These are phyloP conservation scores for Rhinolophus sinicus DNA, from an alignment of 2,113 vertebrate species.

Conservation along the genomic window DNA sequence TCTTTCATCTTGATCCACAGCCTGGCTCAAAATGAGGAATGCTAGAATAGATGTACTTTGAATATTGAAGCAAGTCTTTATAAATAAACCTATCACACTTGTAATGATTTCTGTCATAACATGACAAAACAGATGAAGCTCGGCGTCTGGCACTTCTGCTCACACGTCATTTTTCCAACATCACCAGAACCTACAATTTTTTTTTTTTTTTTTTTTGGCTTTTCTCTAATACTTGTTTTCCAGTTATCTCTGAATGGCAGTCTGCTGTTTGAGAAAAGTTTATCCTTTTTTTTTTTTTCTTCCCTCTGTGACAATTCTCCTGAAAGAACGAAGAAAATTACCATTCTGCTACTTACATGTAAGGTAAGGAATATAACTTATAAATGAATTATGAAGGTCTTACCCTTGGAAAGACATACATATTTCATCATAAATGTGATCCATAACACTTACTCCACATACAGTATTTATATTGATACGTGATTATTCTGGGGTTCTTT, in stretches of 20 bases:
- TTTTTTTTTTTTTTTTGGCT: not conserved
- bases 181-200: not conserved
- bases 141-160: conserved; percentile 62
- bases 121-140: conserved; percentile 83
- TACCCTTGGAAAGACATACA: conserved; percentile 72
- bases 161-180: conserved; percentile 71
- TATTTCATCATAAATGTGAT: conserved; percentile 74
- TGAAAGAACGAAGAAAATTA: conserved; percentile 43
- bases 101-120: conserved; percentile 88
- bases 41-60: conserved; percentile 86
- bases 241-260: conserved; percentile 40
- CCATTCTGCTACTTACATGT: conserved; percentile 30
- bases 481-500: conserved; percentile 36
- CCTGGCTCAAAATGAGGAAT: conserved; percentile 85
- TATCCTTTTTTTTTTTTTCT: not conserved
- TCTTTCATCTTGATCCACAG: conserved; percentile 93
- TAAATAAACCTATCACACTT: conserved; percentile 88
- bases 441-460: conserved; percentile 14
- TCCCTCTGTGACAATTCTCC: conserved; percentile 3
- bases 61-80: conserved; percentile 87
- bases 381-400: conserved; percentile 75
- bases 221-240: not conserved
- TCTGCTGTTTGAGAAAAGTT: conserved; percentile 51
- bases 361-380: conserved; percentile 32
- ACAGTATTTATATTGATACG: conserved; percentile 56